Conservation (phyloP, 92 coral and sea anemone genomes). For the Heteractis magnifica region DNA sequence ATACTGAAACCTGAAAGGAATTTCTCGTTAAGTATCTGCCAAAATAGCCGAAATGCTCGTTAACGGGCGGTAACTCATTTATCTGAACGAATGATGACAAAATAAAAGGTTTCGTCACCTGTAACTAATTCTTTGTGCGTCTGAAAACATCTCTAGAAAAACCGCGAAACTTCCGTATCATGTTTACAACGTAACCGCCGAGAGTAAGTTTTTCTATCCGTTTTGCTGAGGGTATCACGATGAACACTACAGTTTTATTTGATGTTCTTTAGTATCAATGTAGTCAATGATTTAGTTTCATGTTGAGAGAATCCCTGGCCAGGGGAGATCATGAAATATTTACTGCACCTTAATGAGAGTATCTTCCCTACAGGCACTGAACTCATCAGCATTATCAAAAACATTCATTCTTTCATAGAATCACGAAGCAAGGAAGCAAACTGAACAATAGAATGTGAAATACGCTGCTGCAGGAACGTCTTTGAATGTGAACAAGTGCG, state of each 20-base stretch:
- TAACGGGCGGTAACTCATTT: background rate
- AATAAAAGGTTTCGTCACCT: background rate
- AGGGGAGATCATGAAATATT: background rate
- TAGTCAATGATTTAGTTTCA: background rate
- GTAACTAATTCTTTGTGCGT: background rate
- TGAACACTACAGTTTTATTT: background rate
- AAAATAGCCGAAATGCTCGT: background rate
- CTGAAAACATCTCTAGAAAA: background rate
- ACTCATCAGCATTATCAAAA: background rate
- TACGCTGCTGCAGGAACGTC: constrained; percentile 1
- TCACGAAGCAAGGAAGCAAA: background rate
- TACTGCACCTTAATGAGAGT: background rate
- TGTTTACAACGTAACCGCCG: background rate
- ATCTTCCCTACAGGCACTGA: background rate
- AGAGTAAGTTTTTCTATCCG: too few relatives aligned
- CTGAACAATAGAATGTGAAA: background rate
- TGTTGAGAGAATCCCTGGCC: background rate
- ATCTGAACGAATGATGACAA: background rate
- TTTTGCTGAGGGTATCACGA: too few relatives aligned
- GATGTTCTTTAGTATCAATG: background rate
- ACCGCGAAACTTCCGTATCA: constrained; percentile 4
- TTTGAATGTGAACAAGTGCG: constrained; percentile 27
- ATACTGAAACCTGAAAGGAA: background rate
- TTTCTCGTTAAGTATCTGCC: background rate
- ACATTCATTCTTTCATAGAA: background rate